Percentiles rank a stretch among this genome's conserved stretches.
These are phyloP conservation scores for Dynastes grantii DNA, from an alignment of 2,888 invertebrate genomes.

Conservation along the genomic window DNA sequence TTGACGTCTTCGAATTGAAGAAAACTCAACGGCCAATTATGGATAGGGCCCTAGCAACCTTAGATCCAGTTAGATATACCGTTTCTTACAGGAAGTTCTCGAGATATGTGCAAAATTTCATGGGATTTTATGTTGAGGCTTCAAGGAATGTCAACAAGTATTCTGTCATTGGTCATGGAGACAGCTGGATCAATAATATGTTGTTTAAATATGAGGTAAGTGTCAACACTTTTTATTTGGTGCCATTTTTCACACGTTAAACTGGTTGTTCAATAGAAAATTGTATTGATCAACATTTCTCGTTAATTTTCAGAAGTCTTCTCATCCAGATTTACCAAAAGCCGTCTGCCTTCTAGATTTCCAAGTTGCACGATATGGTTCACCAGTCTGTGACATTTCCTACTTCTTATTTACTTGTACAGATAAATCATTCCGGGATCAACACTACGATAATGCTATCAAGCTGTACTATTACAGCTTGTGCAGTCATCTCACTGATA, in stretches of 20 bases:
- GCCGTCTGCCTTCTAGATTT: constrained; percentile 60
- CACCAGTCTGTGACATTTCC: constrained; percentile 62
- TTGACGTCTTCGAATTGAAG: not conserved
- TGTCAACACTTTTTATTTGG: not conserved
- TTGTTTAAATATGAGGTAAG: constrained; percentile 59
- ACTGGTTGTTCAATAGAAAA: too few species aligned
- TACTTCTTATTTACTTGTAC: constrained; percentile 64
- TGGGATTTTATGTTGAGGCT: constrained; percentile 4
- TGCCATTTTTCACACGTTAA: too few species aligned
- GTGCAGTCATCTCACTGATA: constrained; percentile 54
- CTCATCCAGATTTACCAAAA: constrained; percentile 52
- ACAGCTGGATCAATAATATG: constrained; percentile 61
- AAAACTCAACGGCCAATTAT: constrained; percentile 7
- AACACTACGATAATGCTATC: constrained; percentile 61
- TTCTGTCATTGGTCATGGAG: constrained; percentile 60
- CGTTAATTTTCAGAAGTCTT: constrained; percentile 42
- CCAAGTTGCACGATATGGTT: constrained; percentile 58
- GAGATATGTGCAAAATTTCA: constrained; percentile 37
- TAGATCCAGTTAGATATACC: constrained; percentile 36
- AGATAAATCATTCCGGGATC: constrained; percentile 58
- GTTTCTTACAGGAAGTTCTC: constrained; percentile 28
- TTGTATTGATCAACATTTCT: not conserved
- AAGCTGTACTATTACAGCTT: constrained; percentile 62
- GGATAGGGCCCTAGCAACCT: constrained; percentile 4
- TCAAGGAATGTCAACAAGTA: constrained; percentile 35